phyloP scores from a whole-genome alignment of 2,113 vertebrate species.

The Myodes glareolus region DNA sequence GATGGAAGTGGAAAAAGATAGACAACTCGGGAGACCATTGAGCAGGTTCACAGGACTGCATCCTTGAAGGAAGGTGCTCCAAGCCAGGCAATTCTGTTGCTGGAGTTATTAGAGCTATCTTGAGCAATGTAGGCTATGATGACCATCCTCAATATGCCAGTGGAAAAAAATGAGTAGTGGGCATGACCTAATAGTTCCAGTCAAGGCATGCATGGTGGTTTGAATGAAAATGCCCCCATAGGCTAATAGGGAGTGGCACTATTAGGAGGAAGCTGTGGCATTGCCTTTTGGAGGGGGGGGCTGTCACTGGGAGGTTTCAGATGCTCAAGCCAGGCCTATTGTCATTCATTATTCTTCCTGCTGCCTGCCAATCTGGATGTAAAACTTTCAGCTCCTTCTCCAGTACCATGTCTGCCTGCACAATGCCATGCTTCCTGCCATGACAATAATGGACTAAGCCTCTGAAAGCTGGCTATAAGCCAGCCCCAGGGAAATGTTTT shows the following conservation, averaged over 20 bases:
- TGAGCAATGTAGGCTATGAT: background rate
- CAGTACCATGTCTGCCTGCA: background rate
- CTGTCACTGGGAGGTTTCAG: background rate
- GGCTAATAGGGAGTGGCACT: background rate
- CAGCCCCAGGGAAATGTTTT: background rate
- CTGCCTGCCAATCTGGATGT: background rate
- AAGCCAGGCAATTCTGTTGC: background rate
- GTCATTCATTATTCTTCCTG: background rate
- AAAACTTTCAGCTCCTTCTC: background rate
- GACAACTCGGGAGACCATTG: too few species aligned
- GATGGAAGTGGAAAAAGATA: background rate
- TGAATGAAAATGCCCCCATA: background rate
- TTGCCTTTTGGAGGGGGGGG: background rate
- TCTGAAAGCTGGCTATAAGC: background rate
- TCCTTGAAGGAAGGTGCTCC: background rate
- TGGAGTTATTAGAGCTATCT: background rate
- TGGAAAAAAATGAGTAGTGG: background rate
- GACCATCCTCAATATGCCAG: background rate
- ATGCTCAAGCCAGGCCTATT: background rate
- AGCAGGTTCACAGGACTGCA: background rate
- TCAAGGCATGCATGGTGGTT: background rate
- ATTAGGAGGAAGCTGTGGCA: background rate
- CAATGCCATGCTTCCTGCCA: background rate
- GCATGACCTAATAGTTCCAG: background rate
- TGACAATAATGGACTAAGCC: background rate